Base-by-base conservation (phyloP, 2,888 invertebrate species). In the Nomada ruficornis region DNA sequence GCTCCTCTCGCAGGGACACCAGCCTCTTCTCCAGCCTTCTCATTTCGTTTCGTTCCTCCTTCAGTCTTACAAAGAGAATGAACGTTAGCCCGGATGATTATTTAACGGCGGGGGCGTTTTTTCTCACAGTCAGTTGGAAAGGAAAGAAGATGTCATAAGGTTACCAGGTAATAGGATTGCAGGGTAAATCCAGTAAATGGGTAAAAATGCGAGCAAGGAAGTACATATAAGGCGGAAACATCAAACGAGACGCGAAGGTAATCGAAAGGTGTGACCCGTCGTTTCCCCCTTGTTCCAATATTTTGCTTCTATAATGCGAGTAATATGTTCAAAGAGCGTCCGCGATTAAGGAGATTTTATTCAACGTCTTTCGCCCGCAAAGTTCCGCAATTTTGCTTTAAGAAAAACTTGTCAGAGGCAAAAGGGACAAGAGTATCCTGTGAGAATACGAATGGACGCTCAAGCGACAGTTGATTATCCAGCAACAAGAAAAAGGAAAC, bases 11-110 rank as follows among this genome's bases (percentile, higher is more conserved):
- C n/a, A 82, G 57, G 4, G 55, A 15, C 15, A 18, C 57, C 4
- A 85, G 2, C 13, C 55, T 84, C 20, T 77, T 63, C 63, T 70
- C 77, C 15, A 90, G 69, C 10, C 79, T 76, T 18, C 47, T 69
- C 15, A 62, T 68, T 26, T 80, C 80, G 59, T 44, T 75, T 7
- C 64, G 70, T n/a, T 83, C 70, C 15, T 80, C 77, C 36, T 86
- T 83, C 20, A 86, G 57, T 36, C 74, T 90, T 88, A 54, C 9
- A 60, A 1, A 57, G 7, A 36, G 42, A 36, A 36, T 15, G 13
- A 26, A 11, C 11, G 63, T 54, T 26, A 64, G 1, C 42, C 23
- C 29, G 0, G 5, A 1, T 2, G 5, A 69, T 65, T n/a, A 11
- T 57, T 47, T 29, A 9, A 29, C 18, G 59, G 18, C 7, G 18